Conservation (phyloP, 2,888 invertebrate genomes). For the Tanytarsus gracilentus region DNA sequence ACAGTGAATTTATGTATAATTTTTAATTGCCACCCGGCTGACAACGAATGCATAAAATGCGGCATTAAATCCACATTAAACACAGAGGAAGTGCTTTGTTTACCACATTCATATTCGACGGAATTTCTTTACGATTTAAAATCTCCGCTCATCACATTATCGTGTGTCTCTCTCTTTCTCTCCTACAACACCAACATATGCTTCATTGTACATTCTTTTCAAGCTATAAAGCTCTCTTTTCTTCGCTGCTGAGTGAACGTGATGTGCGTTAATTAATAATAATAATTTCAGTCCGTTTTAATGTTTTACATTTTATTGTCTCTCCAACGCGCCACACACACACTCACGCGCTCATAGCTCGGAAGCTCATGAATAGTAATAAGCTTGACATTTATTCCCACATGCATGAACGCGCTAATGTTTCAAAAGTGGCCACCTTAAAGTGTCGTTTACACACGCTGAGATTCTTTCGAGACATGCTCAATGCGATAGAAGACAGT, state of each 20-base stretch:
- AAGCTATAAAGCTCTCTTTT: not conserved
- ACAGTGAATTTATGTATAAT: no score
- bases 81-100: slow-evolving; percentile 10
- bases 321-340: not conserved
- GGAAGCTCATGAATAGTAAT: slow-evolving; percentile 2
- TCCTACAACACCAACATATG: not conserved
- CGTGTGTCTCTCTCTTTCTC: not conserved
- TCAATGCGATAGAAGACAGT: no score
- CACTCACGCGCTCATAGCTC: not conserved
- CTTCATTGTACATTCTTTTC: not conserved
- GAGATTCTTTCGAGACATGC: no score
- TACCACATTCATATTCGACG: not conserved
- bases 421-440: no score
- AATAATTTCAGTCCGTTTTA: not conserved
- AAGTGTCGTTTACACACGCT: no score
- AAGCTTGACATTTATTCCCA: slow-evolving; percentile 3
- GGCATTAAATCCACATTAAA: not conserved
- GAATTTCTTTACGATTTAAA: not conserved
- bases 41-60: no score
- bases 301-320: slow-evolving; percentile 10
- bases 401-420: no score
- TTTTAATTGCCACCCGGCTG: no score
- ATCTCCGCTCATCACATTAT: not conserved
- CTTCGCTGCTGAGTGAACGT: not conserved
- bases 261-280: slow-evolving; percentile 7